Evolutionary conservation across 2,888 invertebrate species (phyloP), one percentile per base, ranked within the genome.

Genomic region (Cantharis rustica): DNA sequence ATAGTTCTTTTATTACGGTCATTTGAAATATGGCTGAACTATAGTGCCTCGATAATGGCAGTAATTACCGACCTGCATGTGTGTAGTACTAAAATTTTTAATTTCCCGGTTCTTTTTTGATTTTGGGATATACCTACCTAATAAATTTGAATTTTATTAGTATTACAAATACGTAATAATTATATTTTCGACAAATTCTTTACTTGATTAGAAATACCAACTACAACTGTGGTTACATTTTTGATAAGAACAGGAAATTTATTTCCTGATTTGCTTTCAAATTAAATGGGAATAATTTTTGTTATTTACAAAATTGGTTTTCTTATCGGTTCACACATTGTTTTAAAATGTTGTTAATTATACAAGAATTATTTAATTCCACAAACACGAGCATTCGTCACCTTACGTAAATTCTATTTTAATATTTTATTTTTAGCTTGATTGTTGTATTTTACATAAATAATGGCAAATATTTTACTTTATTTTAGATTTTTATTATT

Each of bases 351-450:
- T n/a, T n/a, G n/a, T 31, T 47, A 47, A 47, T n/a, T 47, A 47
- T 47, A n/a, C 47, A n/a, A n/a, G 47, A 47, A 47, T 47, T 47
- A n/a, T n/a, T 47, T 47, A 7, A 47, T n/a, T 47, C 3, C n/a
- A 47, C 7, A n/a, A 13, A n/a, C 47, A n/a, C 13, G 47, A 47
- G 13, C 47, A 47, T 47, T 47, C 47, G 47, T n/a, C n/a, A 47
- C 47, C 47, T 47, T 70, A 17, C 66, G 27, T 62, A 71, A 71
- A 68, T 66, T 68, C 75, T 75, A 75, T 75, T 75, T 71, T 31
- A 68, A 62, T 31, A 68, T 68, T 71, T 75, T 75, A 75, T 75
- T 75, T 75, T 71, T 73, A 73, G 27, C 63, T 64, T 9, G 72
- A 31, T 66, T 66, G 66, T 47, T 47, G 47, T 47, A 47, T 47